A percentile compares a stretch with the other conserved stretches of the same genome.
These are phyloP conservation scores for Nycticebus coucang DNA, from an alignment of 2,113 vertebrate species.

Conservation along the genomic window DNA sequence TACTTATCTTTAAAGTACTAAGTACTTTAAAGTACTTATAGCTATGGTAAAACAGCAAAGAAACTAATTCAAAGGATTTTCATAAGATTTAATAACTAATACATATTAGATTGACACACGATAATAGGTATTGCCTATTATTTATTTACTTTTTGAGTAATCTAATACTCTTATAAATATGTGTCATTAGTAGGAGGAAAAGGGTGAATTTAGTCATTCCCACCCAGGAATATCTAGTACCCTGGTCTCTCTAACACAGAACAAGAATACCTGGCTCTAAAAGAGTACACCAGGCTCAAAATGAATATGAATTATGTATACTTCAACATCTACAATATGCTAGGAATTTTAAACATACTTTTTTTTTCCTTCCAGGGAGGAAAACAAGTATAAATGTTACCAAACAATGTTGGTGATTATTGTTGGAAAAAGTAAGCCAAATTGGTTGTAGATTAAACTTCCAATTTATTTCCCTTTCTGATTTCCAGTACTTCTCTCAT, in stretches of 20 bases:
- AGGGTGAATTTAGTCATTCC: slow-evolving; percentile 12
- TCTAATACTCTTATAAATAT: not conserved
- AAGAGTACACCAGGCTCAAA: not conserved
- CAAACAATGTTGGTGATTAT: slow-evolving; percentile 50
- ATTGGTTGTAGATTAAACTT: slow-evolving; percentile 51
- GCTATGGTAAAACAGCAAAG: not conserved
- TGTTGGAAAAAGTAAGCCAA: slow-evolving; percentile 43
- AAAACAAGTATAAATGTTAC: not conserved
- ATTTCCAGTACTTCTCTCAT: slow-evolving; percentile 18
- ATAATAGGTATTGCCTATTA: not conserved
- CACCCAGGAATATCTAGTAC: not conserved
- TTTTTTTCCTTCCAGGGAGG: not conserved
- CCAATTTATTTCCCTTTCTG: slow-evolving; percentile 24
- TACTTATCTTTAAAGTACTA: not conserved
- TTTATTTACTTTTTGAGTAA: not conserved
- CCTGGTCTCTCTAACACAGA: not conserved
- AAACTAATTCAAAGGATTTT: not conserved
- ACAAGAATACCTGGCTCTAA: not conserved
- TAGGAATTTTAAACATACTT: not conserved
- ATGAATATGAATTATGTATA: not conserved
- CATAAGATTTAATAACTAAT: not conserved
- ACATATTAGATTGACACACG: not conserved
- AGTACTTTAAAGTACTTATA: not conserved
- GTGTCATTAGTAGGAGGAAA: not conserved
- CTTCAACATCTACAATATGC: not conserved